Conservation (phyloP, 2,888 invertebrate genomes). For the Agrochola circellaris region DNA sequence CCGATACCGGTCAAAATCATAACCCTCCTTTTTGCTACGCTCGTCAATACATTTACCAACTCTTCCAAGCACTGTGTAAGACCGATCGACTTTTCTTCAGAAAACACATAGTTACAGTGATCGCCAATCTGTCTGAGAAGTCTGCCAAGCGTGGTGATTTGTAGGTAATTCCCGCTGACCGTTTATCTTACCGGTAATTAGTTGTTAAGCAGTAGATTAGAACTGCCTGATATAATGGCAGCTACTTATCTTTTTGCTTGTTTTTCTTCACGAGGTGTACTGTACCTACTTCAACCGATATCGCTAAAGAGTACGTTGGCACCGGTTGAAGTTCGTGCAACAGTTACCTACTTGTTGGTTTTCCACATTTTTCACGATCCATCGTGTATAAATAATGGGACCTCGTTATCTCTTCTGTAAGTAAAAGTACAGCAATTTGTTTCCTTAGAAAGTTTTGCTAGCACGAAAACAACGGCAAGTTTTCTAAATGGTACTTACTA, state of each 20-base stretch:
- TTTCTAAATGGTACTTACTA: background rate
- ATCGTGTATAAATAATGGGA: constrained; percentile 21
- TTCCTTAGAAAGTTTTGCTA: constrained; percentile 18
- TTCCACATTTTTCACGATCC: constrained; percentile 28
- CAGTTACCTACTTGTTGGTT: constrained; percentile 41
- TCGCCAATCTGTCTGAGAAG: constrained; percentile 28
- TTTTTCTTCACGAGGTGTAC: background rate
- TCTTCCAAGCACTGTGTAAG: no score
- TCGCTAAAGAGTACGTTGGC: constrained; percentile 32
- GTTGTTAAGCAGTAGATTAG: constrained; percentile 21
- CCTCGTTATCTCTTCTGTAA: constrained; percentile 29
- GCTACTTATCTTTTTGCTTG: constrained; percentile 18
- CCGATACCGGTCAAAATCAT: no score
- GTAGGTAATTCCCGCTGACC: background rate
- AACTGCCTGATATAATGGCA: constrained; percentile 21
- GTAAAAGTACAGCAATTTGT: constrained; percentile 31
- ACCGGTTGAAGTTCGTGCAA: constrained; percentile 17
- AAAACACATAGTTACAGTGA: background rate
- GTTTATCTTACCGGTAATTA: constrained; percentile 18
- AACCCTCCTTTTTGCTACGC: no score
- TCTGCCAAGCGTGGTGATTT: constrained; percentile 26
- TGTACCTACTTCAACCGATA: constrained; percentile 10
- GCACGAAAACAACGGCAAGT: constrained; percentile 12
- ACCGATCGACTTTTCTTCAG: background rate
- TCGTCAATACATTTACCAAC: background rate